phyloP scores from a whole-genome alignment of 2,888 invertebrate species.

The Achlya flavicornis region DNA sequence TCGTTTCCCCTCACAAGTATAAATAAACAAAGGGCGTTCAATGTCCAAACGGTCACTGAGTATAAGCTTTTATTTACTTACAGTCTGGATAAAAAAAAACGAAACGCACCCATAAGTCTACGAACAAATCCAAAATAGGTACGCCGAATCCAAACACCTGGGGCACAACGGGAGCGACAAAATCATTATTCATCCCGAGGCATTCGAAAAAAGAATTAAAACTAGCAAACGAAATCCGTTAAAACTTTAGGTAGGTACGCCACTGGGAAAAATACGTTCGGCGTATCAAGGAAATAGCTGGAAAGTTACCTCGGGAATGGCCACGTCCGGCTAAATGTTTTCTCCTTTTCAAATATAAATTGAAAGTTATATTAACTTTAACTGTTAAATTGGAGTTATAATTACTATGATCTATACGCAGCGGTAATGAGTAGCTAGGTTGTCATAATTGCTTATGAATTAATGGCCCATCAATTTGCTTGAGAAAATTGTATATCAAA shows the following conservation, averaged over 20 bases:
- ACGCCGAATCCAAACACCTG: conserved; percentile 38
- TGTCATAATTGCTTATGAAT: background rate
- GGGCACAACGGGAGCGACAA: conserved; percentile 40
- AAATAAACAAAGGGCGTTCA: conserved; percentile 64
- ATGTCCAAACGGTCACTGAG: conserved; percentile 42
- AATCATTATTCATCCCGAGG: conserved; percentile 50
- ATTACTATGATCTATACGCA: conserved; percentile 10
- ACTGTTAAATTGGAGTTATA: conserved; percentile 33
- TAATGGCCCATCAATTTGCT: background rate
- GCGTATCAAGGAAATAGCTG: conserved; percentile 48
- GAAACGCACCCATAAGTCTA: conserved; percentile 17
- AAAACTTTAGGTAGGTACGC: conserved; percentile 7
- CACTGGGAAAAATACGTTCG: conserved; percentile 4
- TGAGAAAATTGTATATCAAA: background rate
- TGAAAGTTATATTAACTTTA: conserved; percentile 42
- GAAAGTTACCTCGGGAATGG: conserved; percentile 51
- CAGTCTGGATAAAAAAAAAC: conserved; percentile 52
- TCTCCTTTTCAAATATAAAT: conserved; percentile 47
- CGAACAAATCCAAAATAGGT: conserved; percentile 17
- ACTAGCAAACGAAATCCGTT: conserved; percentile 37
- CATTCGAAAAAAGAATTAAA: conserved; percentile 38
- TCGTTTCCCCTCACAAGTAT: conserved; percentile 60
- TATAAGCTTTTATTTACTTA: conserved; percentile 56
- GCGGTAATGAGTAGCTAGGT: background rate
- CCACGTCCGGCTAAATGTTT: conserved; percentile 35